Evolutionary conservation across 2,797 vertebrate species (phyloP).

Genomic region (Podarcis lilfordi): DNA sequence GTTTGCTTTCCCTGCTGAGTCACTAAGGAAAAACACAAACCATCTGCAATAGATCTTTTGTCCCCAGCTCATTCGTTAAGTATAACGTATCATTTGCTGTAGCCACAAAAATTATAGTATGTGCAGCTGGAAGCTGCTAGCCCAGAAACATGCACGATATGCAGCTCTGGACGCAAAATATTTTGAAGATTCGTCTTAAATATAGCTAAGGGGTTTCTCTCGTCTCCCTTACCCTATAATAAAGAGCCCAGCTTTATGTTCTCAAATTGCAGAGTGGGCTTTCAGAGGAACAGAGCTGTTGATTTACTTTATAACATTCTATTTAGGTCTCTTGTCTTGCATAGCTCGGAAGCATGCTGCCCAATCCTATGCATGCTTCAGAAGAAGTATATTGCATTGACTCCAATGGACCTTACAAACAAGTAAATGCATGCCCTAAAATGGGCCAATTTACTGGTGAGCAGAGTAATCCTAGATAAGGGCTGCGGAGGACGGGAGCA

Average conservation of each 20-base stretch:
- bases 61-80: constrained; percentile 31
- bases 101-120: constrained; percentile 53
- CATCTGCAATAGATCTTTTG: constrained; percentile 41
- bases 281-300: constrained; percentile 35
- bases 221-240: constrained; percentile 56
- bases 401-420: neutral
- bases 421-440: too few relatives aligned
- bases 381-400: neutral
- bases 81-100: constrained; percentile 56
- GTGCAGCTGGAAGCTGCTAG: constrained; percentile 37
- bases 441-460: too few relatives aligned
- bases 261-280: constrained; percentile 36
- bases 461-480: too few relatives aligned
- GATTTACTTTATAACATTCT: constrained; percentile 49
- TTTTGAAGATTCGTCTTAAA: constrained; percentile 56
- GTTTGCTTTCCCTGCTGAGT: neutral
- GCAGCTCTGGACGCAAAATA: constrained; percentile 49
- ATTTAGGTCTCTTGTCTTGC: constrained; percentile 31
- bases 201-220: constrained; percentile 41
- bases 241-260: constrained; percentile 43
- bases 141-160: constrained; percentile 22
- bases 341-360: neutral
- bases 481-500: too few relatives aligned
- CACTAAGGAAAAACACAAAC: constrained; percentile 28
- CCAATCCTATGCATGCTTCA: neutral